Conservation (phyloP, 2,888 invertebrate species). For the Cyclophora albipunctata region DNA sequence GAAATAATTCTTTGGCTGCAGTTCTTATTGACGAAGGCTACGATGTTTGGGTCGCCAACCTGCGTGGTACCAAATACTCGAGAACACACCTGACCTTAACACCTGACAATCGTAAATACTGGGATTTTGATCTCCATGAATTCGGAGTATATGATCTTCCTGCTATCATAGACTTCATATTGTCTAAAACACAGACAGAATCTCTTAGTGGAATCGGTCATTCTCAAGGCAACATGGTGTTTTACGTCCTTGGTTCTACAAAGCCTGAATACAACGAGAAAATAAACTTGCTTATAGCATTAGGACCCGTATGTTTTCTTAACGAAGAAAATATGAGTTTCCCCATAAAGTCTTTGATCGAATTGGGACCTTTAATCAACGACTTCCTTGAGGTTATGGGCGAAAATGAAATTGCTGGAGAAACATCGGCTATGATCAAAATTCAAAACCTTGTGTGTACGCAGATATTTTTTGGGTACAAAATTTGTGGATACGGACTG, state of each 20-base stretch:
- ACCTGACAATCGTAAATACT: conserved; percentile 48
- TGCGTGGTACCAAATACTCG: conserved; percentile 77
- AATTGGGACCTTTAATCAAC: conserved; percentile 3
- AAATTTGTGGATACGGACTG: conserved; percentile 6
- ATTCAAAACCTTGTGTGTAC: conserved; percentile 4
- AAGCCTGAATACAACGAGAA: conserved; percentile 73
- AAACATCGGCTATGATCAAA: conserved; percentile 1
- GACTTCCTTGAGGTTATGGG: conserved; percentile 2
- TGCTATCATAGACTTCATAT: conserved; percentile 60
- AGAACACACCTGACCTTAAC: conserved; percentile 58
- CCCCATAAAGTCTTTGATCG: conserved; percentile 5
- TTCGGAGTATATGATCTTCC: conserved; percentile 81
- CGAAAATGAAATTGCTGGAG: conserved; percentile 9
- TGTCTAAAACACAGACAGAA: conserved; percentile 52
- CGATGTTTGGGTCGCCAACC: conserved; percentile 51
- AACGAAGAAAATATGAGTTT: conserved; percentile 14
- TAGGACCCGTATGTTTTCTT: conserved; percentile 73
- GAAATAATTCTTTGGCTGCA: conserved; percentile 25
- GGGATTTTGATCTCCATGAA: conserved; percentile 79
- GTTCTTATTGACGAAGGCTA: conserved; percentile 61
- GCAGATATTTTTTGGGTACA: conserved; percentile 6
- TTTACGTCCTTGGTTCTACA: conserved; percentile 66
- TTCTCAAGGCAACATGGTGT: conserved; percentile 77
- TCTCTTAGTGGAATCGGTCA: conserved; percentile 79
- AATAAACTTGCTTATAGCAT: conserved; percentile 59